Evolutionary conservation across 2,797 vertebrate genomes (phyloP).

Genomic region (Artibeus lituratus): DNA sequence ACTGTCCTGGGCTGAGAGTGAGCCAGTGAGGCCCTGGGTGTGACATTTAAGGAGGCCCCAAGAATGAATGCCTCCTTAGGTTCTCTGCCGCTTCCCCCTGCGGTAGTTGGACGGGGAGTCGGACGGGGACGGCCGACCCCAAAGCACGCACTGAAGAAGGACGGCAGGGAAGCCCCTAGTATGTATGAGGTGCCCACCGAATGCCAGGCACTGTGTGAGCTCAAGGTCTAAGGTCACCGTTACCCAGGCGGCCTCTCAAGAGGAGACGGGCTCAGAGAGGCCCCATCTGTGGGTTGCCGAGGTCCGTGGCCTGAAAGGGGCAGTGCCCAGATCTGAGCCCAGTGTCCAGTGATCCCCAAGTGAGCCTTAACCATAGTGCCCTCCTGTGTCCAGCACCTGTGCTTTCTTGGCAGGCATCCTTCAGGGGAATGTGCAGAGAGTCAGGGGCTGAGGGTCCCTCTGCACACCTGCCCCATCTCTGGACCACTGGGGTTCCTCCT

Average conservation of each 20-base stretch:
- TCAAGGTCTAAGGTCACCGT: rapidly evolving
- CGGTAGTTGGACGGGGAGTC: background rate
- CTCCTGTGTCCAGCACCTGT: background rate
- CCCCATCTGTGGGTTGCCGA: rapidly evolving
- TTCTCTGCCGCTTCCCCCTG: background rate
- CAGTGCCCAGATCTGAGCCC: background rate
- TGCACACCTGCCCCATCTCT: background rate
- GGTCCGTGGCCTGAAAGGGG: background rate
- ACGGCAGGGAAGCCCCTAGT: rapidly evolving
- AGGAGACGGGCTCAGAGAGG: background rate
- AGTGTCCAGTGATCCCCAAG: too few relatives aligned
- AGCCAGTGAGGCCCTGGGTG: background rate
- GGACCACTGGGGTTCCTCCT: background rate
- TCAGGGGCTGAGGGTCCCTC: background rate
- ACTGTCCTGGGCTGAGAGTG: too few relatives aligned
- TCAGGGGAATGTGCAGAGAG: rapidly evolving
- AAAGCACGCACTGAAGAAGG: background rate
- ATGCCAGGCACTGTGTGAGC: rapidly evolving
- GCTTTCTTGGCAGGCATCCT: rapidly evolving
- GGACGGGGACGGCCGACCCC: background rate
- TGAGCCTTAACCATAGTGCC: rapidly evolving
- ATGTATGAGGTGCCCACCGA: background rate
- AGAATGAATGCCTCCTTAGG: background rate
- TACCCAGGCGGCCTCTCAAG: rapidly evolving
- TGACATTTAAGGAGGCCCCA: background rate